These are phyloP conservation scores for Junonia oenone DNA, from an alignment of 2,888 invertebrate genomes.

Conservation along the genomic window DNA sequence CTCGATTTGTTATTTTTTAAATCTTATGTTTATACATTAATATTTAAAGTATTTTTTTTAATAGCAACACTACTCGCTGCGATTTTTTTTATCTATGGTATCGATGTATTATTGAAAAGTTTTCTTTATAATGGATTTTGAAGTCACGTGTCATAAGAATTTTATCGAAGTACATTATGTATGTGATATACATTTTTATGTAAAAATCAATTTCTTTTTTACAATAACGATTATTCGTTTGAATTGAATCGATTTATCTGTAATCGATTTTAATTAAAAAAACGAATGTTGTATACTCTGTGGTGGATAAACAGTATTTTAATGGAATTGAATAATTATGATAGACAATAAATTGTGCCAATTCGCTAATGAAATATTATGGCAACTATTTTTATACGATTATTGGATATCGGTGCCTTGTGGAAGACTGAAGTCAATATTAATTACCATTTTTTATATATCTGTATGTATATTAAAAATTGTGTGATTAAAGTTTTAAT, in stretches of 20 bases:
- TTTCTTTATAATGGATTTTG: neutral
- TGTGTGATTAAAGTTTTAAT: slow-evolving; percentile 1
- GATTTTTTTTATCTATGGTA: neutral
- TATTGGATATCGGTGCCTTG: slow-evolving; percentile 61
- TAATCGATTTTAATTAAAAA: slow-evolving; percentile 8
- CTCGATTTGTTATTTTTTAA: neutral
- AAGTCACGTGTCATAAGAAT: neutral
- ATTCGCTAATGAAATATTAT: slow-evolving; percentile 25
- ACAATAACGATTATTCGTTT: neutral
- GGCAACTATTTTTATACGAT: slow-evolving; percentile 44
- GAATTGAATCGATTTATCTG: neutral
- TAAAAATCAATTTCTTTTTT: neutral
- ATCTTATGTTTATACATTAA: neutral
- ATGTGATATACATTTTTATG: neutral
- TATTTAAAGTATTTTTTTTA: neutral
- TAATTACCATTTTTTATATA: slow-evolving; percentile 10
- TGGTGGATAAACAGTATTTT: slow-evolving; percentile 18
- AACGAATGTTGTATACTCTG: neutral
- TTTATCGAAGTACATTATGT: neutral
- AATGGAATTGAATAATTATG: slow-evolving; percentile 3
- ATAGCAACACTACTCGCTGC: neutral
- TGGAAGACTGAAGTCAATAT: slow-evolving; percentile 51
- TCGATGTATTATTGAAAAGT: neutral
- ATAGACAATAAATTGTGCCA: slow-evolving; percentile 36
- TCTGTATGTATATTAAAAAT: slow-evolving; percentile 14